Conservation (phyloP, 2,797 vertebrate species). For the Remorina albescens region DNA sequence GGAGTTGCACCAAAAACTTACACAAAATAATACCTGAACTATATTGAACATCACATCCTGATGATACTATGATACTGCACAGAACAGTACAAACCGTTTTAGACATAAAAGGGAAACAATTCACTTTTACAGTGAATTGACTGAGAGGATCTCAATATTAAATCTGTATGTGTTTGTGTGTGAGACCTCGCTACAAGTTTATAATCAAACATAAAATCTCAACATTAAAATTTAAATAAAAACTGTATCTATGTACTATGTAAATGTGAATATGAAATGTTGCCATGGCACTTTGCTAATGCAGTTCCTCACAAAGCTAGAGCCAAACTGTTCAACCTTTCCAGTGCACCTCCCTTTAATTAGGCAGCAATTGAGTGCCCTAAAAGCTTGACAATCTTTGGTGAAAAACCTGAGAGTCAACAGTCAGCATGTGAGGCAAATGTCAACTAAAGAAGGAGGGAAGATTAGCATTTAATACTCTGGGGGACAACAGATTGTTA, state of each 20-base stretch:
- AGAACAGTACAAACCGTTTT: not conserved
- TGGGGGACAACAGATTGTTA: not conserved
- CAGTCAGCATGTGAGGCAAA: constrained; percentile 32
- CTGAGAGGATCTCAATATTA: not conserved
- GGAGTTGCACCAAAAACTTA: not conserved
- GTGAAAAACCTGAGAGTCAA: constrained; percentile 22
- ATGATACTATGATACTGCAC: not conserved
- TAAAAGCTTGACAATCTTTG: constrained; percentile 36
- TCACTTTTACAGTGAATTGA: constrained; percentile 1
- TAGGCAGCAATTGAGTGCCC: constrained; percentile 41
- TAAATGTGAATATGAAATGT: not conserved
- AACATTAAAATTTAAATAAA: too few species aligned
- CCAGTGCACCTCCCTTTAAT: constrained; percentile 39
- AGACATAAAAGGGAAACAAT: not conserved
- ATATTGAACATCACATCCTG: not conserved
- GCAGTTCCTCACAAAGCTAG: constrained; percentile 18
- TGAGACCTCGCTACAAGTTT: not conserved
- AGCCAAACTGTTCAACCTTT: constrained; percentile 45
- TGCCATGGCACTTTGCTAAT: constrained; percentile 1
- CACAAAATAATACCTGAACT: constrained; percentile 10
- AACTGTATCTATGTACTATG: too few species aligned
- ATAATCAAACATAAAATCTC: too few species aligned
- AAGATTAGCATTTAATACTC: not conserved
- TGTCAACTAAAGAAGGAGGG: constrained; percentile 22
- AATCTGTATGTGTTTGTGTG: not conserved